A percentile compares a stretch with the other conserved stretches of the same genome.
Conservation (phyloP, 2,888 invertebrate species). For the Dolomedes plantarius region DNA sequence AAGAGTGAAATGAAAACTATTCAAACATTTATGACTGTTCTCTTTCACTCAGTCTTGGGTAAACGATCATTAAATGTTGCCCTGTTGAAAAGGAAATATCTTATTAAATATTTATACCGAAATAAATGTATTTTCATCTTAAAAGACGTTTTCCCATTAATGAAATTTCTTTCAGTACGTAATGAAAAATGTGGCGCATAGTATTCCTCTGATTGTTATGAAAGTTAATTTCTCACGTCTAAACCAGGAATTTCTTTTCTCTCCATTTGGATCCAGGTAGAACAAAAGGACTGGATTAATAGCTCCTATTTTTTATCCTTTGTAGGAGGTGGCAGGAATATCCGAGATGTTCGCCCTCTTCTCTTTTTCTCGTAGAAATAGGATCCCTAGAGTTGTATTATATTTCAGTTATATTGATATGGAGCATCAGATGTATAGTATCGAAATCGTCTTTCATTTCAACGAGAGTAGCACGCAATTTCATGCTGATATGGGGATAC, state of each 20-base stretch:
- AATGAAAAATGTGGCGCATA: slow-evolving; percentile 3
- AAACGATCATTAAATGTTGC: no score
- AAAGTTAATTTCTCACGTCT: slow-evolving; percentile 23
- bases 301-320: slow-evolving; percentile 7
- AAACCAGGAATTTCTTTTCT: neutral
- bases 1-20: no score
- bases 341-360: neutral
- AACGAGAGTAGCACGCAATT: no score
- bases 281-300: slow-evolving; percentile 36
- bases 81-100: neutral
- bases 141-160: neutral
- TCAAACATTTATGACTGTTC: no score
- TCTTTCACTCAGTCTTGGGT: no score
- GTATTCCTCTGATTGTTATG: slow-evolving; percentile 29
- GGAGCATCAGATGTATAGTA: neutral
- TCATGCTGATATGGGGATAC: no score
- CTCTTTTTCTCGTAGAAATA: slow-evolving; percentile 10
- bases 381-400: slow-evolving; percentile 18
- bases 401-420: slow-evolving; percentile 7
- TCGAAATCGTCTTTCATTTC: neutral
- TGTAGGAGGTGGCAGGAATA: slow-evolving; percentile 12
- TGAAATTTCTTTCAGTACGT: neutral
- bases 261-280: slow-evolving; percentile 16
- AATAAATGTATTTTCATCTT: neutral
- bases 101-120: neutral